These are phyloP conservation scores for Sipunculus nudus DNA, from an alignment of 2,888 invertebrate species.

Conservation along the genomic window DNA sequence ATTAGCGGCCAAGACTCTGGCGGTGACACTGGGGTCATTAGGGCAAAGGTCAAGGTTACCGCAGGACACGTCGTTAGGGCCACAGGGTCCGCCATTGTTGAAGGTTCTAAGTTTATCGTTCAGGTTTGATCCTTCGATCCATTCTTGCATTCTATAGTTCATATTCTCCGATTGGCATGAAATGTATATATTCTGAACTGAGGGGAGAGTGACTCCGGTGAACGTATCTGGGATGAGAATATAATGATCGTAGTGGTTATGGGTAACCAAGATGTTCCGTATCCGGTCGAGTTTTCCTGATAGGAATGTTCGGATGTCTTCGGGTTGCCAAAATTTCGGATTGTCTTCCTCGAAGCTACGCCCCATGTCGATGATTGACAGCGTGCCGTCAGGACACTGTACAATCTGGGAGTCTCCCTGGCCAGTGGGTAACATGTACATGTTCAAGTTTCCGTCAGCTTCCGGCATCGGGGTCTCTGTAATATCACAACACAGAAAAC, in stretches of 20 bases:
- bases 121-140: constrained; percentile 21
- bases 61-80: constrained; percentile 25
- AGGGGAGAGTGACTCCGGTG: neutral
- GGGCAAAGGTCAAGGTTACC: constrained; percentile 29
- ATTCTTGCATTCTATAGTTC: constrained; percentile 8
- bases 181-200: constrained; percentile 28
- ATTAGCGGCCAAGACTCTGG: constrained; percentile 30
- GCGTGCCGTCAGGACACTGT: constrained; percentile 31
- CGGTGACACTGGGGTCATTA: constrained; percentile 5
- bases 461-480: constrained; percentile 23
- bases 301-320: constrained; percentile 24
- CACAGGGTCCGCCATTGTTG: constrained; percentile 28
- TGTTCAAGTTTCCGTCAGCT: constrained; percentile 25
- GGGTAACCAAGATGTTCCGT: constrained; percentile 27
- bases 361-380: constrained; percentile 32
- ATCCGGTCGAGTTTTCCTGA: constrained; percentile 8
- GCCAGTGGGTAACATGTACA: constrained; percentile 34
- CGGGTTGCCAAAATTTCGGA: constrained; percentile 19
- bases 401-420: constrained; percentile 35
- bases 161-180: constrained; percentile 24
- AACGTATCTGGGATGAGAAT: constrained; percentile 6
- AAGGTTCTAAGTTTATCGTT: constrained; percentile 10
- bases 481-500: too few species aligned
- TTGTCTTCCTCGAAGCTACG: constrained; percentile 10
- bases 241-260: constrained; percentile 38